These are phyloP conservation scores for Gastracanthus pulcherrimus DNA, from an alignment of 2,888 invertebrate genomes.

Conservation along the genomic window DNA sequence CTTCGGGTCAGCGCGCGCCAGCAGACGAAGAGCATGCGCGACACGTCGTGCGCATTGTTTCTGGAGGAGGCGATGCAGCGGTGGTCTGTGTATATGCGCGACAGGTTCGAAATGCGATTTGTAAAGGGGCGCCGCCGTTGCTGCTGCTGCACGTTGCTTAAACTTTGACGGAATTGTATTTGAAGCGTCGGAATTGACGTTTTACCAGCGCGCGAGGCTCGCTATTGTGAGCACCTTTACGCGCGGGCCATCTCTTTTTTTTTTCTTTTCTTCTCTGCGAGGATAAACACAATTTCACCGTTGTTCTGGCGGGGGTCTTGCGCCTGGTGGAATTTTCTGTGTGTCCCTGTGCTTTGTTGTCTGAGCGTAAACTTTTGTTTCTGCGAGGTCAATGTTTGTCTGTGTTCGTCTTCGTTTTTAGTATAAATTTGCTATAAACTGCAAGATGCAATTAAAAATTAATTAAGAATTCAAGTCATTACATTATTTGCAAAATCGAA, in stretches of 20 bases:
- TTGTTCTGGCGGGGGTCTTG: neutral
- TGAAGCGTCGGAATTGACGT: slow-evolving; percentile 10
- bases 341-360: too few species aligned
- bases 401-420: too few species aligned
- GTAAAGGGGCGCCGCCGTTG: neutral
- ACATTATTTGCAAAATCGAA: too few species aligned
- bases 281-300: neutral
- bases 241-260: neutral
- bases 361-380: too few species aligned
- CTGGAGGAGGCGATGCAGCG: too few species aligned
- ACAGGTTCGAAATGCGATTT: slow-evolving; percentile 37
- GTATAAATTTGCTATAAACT: too few species aligned
- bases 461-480: too few species aligned
- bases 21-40: neutral
- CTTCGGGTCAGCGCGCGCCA: slow-evolving; percentile 32
- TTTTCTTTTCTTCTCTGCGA: neutral
- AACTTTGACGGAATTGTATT: slow-evolving; percentile 34
- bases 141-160: too few species aligned
- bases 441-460: too few species aligned
- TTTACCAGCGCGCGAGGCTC: neutral
- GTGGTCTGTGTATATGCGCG: neutral
- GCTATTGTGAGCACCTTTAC: neutral
- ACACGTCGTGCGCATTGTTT: neutral
- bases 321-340: neutral
- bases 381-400: too few species aligned